Evolutionary conservation across 2,888 invertebrate genomes (phyloP), one percentile per base, ranked within the genome.

Genomic region (Harmothoe impar): DNA sequence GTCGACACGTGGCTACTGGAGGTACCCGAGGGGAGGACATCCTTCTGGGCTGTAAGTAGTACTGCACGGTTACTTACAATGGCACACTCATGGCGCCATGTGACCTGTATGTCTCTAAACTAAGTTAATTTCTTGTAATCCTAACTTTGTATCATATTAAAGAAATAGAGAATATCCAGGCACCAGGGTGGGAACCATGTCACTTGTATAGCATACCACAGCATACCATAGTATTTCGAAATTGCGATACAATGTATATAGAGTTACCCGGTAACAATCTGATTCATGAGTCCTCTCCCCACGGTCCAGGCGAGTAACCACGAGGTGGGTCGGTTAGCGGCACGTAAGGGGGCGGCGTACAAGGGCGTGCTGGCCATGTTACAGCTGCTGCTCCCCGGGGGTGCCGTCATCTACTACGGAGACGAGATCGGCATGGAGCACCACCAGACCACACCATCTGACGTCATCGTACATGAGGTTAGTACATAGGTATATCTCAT

Each of bases 371-470:
- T 98, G 94, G 98, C 98, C 94, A 98, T 98, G 97, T 95, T 99
- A 90, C 96, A 97, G 29, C 96, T 98, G 94, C 95, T 98, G 29
- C 96, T 99, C 90, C 98, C 98, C 0, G 99, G 99, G 84, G 97
- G 97, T 17, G 97, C 98, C 0, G 97, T 98, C 0, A 97, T 98
- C 0, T 98, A 99, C 94, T 97, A 98, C 93, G 98, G 98, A 0
- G 98, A 98, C 95, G 98, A 99, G 96, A 97, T 98, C 89, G 98
- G 98, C 25, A 97, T 98, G 97, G 96, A 96, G 0, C 90, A 90
- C 33, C 78, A 90, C 51, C 77, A n/a, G 23, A 90, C 51, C 10
- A 23, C 72, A 3, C 52, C 77, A 29, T 23, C 12, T 77, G 89
- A 68, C 35, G 68, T 89, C 89, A 62, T 89, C 43, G 68, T 68